Base-by-base conservation (phyloP, 2,113 vertebrate genomes). In the Symphodus melops region DNA sequence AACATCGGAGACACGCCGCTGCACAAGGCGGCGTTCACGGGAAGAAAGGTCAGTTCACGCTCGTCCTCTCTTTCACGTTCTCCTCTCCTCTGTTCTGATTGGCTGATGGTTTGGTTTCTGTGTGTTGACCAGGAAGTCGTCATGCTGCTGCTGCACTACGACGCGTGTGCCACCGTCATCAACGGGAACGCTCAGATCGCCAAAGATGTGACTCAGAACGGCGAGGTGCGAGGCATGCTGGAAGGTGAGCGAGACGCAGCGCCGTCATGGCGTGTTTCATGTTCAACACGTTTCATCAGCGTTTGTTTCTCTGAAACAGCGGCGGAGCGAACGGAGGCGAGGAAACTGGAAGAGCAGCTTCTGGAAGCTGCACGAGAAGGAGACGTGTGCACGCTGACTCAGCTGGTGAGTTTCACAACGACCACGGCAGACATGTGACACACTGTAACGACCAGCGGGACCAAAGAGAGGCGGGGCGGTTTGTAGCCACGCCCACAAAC, bases 21-120 rank as follows among this genome's bases (percentile, higher is more conserved):
- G 33, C 98, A 99, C 89, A 96, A 97, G 88, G 98, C 98, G 37
- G 95, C 98, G 81, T 99, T 97, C 92, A 99, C 97, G 0, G 97
- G 97, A 49, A 95, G 97, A 81, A 96, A 96, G 96, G 98, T 99
- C 93, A 36, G 4, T 42, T 0, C 16, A 8, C 16, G 3, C 21
- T n/a, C n/a, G 0, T 33, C 14, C 37, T 23, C n/a, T 17, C 39
- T 55, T 79, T 23, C 8, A 4, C 12, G 12, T 58, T 68, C 54
- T 4, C 55, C 10, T 59, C 16, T 42, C 9, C 53, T 56, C 44
- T 60, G 56, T 57, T 48, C n/a, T n/a, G 9, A n/a, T 7, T 66
- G 72, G 58, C 36, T 49, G 20, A 82, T 54, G n/a, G 68, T 61
- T 13, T 53, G 59, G 56, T 64, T 75, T 77, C 61, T 81, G n/a